Conservation (phyloP, 92 coral and sea anemone species). For the Anthopleura xanthogrammica region DNA sequence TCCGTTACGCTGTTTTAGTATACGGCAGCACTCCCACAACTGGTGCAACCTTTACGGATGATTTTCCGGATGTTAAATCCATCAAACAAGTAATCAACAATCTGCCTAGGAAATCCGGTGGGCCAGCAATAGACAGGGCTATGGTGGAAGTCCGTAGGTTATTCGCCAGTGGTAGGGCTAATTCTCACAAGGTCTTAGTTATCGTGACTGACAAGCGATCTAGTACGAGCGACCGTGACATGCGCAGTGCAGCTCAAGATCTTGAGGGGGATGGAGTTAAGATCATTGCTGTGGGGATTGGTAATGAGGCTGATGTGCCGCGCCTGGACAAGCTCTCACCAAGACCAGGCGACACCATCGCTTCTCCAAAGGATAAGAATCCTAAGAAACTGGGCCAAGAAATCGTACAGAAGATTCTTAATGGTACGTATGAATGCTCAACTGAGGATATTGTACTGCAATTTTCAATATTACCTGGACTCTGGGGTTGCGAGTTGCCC, state of each 20-base stretch:
- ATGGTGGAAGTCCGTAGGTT: constrained; percentile 55
- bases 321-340: constrained; percentile 22
- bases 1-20: constrained; percentile 54
- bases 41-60: constrained; percentile 35
- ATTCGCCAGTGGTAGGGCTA: constrained; percentile 46
- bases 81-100: constrained; percentile 43
- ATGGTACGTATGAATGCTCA: constrained; percentile 21
- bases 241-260: constrained; percentile 17
- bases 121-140: constrained; percentile 61
- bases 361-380: constrained; percentile 30
- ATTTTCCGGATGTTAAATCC: constrained; percentile 41
- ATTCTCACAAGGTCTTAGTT: constrained; percentile 60
- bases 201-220: constrained; percentile 53
- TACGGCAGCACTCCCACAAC: constrained; percentile 49
- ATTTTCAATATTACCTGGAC: too few species aligned
- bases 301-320: constrained; percentile 24
- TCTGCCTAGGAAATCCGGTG: constrained; percentile 53
- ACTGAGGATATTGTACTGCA: too few species aligned
- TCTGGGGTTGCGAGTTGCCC: too few species aligned
- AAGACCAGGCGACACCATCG: constrained; percentile 7
- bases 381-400: constrained; percentile 51
- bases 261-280: constrained; percentile 10
- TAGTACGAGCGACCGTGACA: background rate
- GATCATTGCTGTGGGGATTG: constrained; percentile 27
- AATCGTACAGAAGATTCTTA: constrained; percentile 32